Base-by-base conservation (phyloP, 2,888 invertebrate species). In the Cephonodes hylas region DNA sequence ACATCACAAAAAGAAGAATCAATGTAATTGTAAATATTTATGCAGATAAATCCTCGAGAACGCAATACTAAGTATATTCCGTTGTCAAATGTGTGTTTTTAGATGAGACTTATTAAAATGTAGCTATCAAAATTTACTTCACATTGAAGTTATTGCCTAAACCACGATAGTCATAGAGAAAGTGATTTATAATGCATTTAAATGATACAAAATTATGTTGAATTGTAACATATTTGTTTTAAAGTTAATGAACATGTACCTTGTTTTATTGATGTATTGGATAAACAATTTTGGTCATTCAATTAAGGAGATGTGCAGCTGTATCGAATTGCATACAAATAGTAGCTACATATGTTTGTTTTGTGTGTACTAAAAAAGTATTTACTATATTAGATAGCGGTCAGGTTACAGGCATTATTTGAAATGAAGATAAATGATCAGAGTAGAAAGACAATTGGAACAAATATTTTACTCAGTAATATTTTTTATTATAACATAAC, bases 101-200 rank as follows among this genome's bases (percentile, higher is more conserved):
- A 22, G 22, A 23, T 38, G 23, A 22, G 34, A 38, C 4, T 22
- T 58, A 42, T 38, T 3, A 23, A 34, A 20, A 42, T 22, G 53
- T 42, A 53, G 48, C 53, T 34, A 31, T 53, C 53, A 61, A 57
- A 61, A 42, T 44, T 31, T 45, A 56, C 66, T 75, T 73, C 75
- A 74, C 67, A 73, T 74, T 75, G 72, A 74, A 74, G 75, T 68
- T 57, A 64, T 60, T 38, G 23, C 38, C 25, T 53, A 60, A 31
- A 18, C 31, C 48, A 23, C 23, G 48, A 42, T 48, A 38, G 31
- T 38, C 7, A 31, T 62, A 62, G 65, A 63, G 62, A 62, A 64
- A 66, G 70, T 66, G 63, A 66, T 63, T 61, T 65, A 59, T 27
- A 67, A 63, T 70, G 70, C 75, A 73, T 74, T 73, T 68, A 71